These are phyloP conservation scores for Erynnis tages DNA, from an alignment of 2,888 invertebrate genomes.

Conservation along the genomic window DNA sequence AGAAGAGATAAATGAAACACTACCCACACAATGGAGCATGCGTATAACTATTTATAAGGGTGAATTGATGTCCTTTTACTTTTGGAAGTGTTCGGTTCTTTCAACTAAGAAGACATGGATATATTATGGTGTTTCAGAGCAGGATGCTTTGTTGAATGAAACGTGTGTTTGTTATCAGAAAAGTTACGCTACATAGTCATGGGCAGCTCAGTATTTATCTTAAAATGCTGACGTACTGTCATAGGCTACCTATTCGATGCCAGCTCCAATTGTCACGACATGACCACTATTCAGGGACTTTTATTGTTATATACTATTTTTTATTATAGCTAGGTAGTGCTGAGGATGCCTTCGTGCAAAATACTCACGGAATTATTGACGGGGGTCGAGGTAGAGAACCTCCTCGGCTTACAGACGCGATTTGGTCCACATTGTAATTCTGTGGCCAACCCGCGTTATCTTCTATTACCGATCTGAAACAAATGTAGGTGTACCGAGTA, in stretches of 20 bases:
- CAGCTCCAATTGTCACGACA: no score
- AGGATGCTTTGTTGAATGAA: no score
- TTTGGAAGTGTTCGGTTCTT: neutral
- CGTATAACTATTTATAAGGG: neutral
- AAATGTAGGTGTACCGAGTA: conserved; percentile 10
- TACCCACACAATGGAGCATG: neutral
- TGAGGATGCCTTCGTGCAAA: no score
- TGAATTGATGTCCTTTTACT: neutral
- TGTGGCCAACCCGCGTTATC: conserved; percentile 79
- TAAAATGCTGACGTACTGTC: no score
- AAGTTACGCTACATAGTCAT: no score
- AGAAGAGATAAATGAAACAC: conserved; percentile 9
- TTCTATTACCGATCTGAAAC: conserved; percentile 79
- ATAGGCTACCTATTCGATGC: no score
- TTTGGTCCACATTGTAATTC: conserved; percentile 76
- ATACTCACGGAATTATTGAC: conserved; percentile 74
- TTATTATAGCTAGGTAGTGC: no score
- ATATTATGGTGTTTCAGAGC: neutral
- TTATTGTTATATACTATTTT: no score
- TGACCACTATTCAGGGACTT: no score
- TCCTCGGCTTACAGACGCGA: conserved; percentile 75
- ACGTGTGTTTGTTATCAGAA: no score
- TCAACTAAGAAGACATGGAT: neutral
- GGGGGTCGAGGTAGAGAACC: conserved; percentile 75
- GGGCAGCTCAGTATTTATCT: no score